Conservation (phyloP, 2,888 invertebrate genomes). For the Pegoplata infirma region DNA sequence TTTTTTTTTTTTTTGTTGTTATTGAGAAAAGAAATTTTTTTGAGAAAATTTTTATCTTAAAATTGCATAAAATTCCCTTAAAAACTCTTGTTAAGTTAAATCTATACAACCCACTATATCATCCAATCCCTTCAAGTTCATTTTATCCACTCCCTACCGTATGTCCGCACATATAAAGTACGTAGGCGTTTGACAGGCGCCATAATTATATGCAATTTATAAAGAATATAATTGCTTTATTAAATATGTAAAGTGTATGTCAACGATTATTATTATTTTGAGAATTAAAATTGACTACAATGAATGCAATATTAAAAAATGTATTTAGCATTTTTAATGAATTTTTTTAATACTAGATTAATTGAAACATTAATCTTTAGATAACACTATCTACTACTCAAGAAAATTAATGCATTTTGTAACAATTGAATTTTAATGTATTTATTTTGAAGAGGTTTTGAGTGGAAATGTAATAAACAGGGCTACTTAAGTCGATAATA, state of each 20-base stretch:
- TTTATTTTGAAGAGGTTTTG: constrained; percentile 5
- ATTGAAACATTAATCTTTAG: constrained; percentile 10
- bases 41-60: no score
- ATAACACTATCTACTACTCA: no score
- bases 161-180: not conserved
- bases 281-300: constrained; percentile 39
- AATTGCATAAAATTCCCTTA: no score
- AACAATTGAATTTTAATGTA: not conserved
- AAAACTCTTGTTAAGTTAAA: no score
- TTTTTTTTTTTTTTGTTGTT: no score
- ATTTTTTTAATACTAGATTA: constrained; percentile 26
- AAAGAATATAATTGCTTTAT: constrained; percentile 56
- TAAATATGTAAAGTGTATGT: constrained; percentile 57
- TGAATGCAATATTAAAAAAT: not conserved
- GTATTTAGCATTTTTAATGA: constrained; percentile 26
- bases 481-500: no score
- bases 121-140: no score
- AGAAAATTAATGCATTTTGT: constrained; percentile 5
- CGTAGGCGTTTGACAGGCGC: constrained; percentile 59
- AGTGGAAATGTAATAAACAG: no score
- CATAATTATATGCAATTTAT: constrained; percentile 55
- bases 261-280: constrained; percentile 42
- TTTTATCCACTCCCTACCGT: no score
- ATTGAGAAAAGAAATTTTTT: no score
- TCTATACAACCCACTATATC: no score